These are phyloP conservation scores for Rhorus exstirpatorius DNA, from an alignment of 2,888 invertebrate genomes.

Conservation along the genomic window DNA sequence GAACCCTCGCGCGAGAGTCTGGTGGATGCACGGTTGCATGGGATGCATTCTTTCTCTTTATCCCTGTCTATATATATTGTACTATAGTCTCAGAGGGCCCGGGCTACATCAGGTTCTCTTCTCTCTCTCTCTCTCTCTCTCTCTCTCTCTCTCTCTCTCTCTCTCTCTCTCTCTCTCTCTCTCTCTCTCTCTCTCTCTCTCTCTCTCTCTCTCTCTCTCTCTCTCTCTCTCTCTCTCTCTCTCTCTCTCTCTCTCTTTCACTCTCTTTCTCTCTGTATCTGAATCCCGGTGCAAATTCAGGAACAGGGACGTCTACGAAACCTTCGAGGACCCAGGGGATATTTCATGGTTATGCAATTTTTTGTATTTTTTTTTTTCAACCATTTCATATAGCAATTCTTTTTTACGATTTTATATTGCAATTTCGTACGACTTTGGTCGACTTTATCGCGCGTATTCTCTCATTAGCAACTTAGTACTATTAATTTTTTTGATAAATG, in stretches of 20 bases:
- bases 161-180: slow-evolving; percentile 49
- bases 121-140: slow-evolving; percentile 46
- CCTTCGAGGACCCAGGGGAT: slow-evolving; percentile 48
- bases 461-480: no score
- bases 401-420: no score
- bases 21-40: slow-evolving; percentile 76
- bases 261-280: no score
- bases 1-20: slow-evolving; percentile 57
- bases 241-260: no score
- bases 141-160: slow-evolving; percentile 30
- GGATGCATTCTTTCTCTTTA: slow-evolving; percentile 68
- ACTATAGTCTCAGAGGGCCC: slow-evolving; percentile 9
- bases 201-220: slow-evolving; percentile 36
- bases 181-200: no score
- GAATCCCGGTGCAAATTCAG: slow-evolving; percentile 66
- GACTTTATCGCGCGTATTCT: no score
- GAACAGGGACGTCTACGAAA: slow-evolving; percentile 58
- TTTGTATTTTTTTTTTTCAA: not conserved
- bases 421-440: no score
- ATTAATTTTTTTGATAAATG: no score
- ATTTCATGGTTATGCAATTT: not conserved
- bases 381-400: not conserved
- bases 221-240: slow-evolving; percentile 59
- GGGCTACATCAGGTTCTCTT: slow-evolving; percentile 65
- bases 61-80: slow-evolving; percentile 33